Conservation (phyloP, 2,888 invertebrate genomes). For the Hirtodrosophila cameraria region DNA sequence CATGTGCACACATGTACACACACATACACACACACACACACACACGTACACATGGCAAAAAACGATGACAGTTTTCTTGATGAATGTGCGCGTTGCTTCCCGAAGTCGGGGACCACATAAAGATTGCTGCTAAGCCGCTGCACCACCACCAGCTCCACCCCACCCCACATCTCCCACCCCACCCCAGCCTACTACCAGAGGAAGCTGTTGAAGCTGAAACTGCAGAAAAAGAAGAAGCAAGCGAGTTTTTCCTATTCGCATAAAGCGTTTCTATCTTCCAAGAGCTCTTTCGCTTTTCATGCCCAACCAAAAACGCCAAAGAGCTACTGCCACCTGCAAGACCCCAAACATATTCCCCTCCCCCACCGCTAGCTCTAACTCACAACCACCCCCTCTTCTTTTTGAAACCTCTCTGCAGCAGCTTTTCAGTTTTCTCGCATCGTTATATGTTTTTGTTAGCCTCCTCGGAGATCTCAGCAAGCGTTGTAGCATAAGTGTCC, state of each 20-base stretch:
- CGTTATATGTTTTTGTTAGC: conserved; percentile 17
- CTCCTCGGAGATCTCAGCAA: conserved; percentile 8
- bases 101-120: conserved; percentile 45
- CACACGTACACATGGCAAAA: conserved; percentile 44
- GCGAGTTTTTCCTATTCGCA: conserved; percentile 43
- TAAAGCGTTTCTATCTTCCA: conserved; percentile 42
- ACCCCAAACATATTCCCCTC: conserved; percentile 9
- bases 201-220: conserved; percentile 17
- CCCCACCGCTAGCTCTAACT: neutral
- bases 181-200: no score
- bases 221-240: conserved; percentile 30
- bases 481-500: conserved; percentile 11
- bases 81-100: conserved; percentile 72
- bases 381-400: neutral
- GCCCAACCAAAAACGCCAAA: conserved; percentile 48
- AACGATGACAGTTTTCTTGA: conserved; percentile 80
- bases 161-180: neutral
- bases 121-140: conserved; percentile 51
- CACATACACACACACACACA: conserved; percentile 17
- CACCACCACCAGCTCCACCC: neutral
- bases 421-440: conserved; percentile 48
- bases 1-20: conserved; percentile 17
- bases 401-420: conserved; percentile 3
- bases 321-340: conserved; percentile 47
- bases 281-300: conserved; percentile 64